phyloP scores from a whole-genome alignment of 2,113 vertebrate species.

The Nothoprocta perdicaria region DNA sequence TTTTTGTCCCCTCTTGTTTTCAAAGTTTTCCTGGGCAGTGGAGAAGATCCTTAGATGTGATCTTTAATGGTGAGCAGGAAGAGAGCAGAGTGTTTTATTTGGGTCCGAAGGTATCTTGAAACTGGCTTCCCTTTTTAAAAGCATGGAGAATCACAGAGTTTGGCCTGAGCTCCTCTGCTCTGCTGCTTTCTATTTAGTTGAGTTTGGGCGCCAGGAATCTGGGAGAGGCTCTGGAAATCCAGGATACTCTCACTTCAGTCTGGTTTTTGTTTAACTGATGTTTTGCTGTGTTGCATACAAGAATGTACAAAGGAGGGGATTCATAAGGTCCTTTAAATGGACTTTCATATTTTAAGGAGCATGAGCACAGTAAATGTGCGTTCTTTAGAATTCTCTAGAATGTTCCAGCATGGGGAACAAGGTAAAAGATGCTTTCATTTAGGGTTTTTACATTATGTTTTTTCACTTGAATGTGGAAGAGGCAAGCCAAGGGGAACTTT shows the following conservation, averaged over 20 bases:
- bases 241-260: neutral
- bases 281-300: neutral
- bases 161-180: neutral
- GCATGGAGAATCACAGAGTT: neutral
- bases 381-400: neutral
- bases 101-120: neutral
- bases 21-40: neutral
- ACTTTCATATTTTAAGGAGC: neutral
- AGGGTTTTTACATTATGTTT: neutral
- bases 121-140: neutral
- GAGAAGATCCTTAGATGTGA: neutral
- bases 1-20: neutral
- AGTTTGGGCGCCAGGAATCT: neutral
- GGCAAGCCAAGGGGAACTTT: neutral
- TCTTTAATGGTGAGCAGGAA: neutral
- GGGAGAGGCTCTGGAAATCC: neutral
- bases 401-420: neutral
- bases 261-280: neutral
- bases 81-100: neutral
- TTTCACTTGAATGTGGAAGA: neutral
- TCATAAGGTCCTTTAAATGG: neutral
- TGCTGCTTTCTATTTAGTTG: neutral
- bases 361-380: neutral
- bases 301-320: neutral
- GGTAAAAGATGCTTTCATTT: neutral